A percentile compares a stretch with the other conserved stretches of the same genome.
phyloP scores from a whole-genome alignment of 2,113 vertebrate species.

The Zosterops borbonicus region DNA sequence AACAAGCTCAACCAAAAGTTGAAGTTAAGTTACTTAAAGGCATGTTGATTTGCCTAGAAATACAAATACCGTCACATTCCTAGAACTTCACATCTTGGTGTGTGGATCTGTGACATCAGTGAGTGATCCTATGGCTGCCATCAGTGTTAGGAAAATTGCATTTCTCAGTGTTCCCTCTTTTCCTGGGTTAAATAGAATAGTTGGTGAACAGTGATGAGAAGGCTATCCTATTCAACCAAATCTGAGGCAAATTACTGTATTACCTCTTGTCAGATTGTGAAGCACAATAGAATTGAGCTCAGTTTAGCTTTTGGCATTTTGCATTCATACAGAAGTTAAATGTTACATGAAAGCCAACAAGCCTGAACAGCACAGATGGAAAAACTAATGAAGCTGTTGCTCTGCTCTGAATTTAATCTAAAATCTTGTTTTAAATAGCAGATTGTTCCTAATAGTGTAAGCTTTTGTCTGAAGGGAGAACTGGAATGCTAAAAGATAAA shows the following conservation, averaged over 20 bases:
- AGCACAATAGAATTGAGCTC: background rate
- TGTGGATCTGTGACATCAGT: background rate
- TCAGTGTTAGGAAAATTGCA: background rate
- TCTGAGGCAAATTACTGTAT: background rate
- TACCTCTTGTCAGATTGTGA: background rate
- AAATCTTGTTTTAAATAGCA: constrained; percentile 35
- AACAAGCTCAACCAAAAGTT: background rate
- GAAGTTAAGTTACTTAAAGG: background rate
- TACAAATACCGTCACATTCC: background rate
- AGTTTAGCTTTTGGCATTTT: constrained; percentile 28
- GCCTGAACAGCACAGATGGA: constrained; percentile 42
- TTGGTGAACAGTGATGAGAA: background rate
- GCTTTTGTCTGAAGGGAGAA: background rate
- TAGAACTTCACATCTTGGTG: background rate
- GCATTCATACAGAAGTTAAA: constrained; percentile 13
- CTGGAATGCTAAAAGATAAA: background rate
- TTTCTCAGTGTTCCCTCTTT: background rate
- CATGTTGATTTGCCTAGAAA: background rate
- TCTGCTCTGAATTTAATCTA: constrained; percentile 26
- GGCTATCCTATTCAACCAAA: background rate
- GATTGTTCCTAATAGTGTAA: background rate
- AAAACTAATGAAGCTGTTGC: constrained; percentile 33
- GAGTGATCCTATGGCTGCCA: background rate
- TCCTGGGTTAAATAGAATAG: background rate
- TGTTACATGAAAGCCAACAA: constrained; percentile 10